Evolutionary conservation across 1,140 invertebrate genomes (phyloP).

Genomic region (Platyura marginata): DNA sequence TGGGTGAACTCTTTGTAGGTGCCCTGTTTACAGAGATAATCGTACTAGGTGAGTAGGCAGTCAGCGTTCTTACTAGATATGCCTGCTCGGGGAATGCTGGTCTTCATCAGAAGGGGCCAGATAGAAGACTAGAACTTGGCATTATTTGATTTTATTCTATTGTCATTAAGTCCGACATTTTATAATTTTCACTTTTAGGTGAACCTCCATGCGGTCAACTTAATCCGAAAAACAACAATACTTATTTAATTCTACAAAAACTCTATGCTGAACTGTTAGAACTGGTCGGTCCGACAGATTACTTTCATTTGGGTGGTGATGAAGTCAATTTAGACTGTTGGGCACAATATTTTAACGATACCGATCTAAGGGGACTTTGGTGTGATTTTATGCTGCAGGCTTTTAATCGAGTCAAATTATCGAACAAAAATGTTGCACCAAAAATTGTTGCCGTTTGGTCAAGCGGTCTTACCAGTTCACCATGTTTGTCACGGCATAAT

Average conservation of each 20-base stretch:
- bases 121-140: too few relatives aligned
- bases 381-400: conserved; percentile 51
- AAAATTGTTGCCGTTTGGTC: conserved; percentile 57
- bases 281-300: conserved; percentile 39
- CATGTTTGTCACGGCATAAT: conserved; percentile 39
- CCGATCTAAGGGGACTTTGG: conserved; percentile 57
- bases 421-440: conserved; percentile 40
- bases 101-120: too few relatives aligned
- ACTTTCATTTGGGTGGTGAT: conserved; percentile 70
- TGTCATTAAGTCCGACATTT: not conserved
- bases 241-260: conserved; percentile 45
- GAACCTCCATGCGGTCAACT: conserved; percentile 71
- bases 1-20: too few relatives aligned
- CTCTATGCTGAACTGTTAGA: conserved; percentile 47
- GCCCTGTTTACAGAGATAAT: too few relatives aligned
- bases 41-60: too few relatives aligned
- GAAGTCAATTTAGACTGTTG: conserved; percentile 64
- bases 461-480: conserved; percentile 52
- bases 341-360: conserved; percentile 51
- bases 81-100: too few relatives aligned
- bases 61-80: too few relatives aligned
- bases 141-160: not conserved
- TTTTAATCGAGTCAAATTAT: conserved; percentile 34
- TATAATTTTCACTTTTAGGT: not conserved
- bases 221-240: conserved; percentile 57